phyloP scores from a whole-genome alignment of 2,888 invertebrate species.

The Tanypteryx hageni region DNA sequence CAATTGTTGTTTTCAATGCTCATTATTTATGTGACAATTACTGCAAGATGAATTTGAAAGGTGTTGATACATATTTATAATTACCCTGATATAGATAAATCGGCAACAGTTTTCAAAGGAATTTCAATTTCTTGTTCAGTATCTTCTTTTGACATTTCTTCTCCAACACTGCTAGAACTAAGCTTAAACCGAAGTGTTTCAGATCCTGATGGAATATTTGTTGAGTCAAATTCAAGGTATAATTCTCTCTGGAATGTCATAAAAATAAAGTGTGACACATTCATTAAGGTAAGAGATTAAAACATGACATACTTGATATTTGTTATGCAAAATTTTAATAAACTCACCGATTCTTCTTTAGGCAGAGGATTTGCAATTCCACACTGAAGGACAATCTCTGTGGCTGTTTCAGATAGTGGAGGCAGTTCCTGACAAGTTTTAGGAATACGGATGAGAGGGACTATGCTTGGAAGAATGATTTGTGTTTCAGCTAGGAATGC shows the following conservation, averaged over 20 bases:
- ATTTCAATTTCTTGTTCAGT: slow-evolving; percentile 69
- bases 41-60: not conserved
- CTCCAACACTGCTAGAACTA: slow-evolving; percentile 70
- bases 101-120: slow-evolving; percentile 69
- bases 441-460: slow-evolving; percentile 70
- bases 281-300: not conserved
- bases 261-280: not conserved
- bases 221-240: slow-evolving; percentile 67
- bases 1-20: not conserved
- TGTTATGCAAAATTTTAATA: not conserved
- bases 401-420: slow-evolving; percentile 47
- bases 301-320: not conserved
- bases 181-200: slow-evolving; percentile 69
- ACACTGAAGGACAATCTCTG: slow-evolving; percentile 67
- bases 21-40: not conserved
- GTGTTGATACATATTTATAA: not conserved
- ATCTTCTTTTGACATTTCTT: slow-evolving; percentile 69
- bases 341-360: slow-evolving; percentile 68
- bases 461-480: slow-evolving; percentile 69
- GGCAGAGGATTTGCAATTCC: slow-evolving; percentile 70
- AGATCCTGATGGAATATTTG: slow-evolving; percentile 67
- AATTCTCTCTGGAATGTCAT: slow-evolving; percentile 49
- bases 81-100: slow-evolving; percentile 70
- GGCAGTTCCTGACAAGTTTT: slow-evolving; percentile 69
- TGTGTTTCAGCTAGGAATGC: slow-evolving; percentile 72